phyloP scores from a whole-genome alignment of 2,113 vertebrate genomes.

The Diphyllodes magnificus region DNA sequence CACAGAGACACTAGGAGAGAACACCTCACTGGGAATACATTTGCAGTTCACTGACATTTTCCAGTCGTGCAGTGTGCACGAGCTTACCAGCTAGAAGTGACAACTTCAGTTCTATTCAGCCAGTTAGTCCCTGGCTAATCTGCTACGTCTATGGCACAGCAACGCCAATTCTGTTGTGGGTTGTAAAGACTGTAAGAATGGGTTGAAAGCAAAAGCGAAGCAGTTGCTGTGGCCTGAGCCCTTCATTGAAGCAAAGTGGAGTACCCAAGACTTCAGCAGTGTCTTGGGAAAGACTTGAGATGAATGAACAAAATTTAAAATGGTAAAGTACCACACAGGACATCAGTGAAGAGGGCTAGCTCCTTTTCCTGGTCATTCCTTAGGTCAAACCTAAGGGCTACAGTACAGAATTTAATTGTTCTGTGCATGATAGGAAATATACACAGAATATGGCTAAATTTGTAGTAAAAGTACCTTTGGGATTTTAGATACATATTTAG shows the following conservation, averaged over 20 bases:
- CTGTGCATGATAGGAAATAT: neutral
- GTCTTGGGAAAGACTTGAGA: neutral
- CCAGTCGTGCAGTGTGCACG: fast-evolving
- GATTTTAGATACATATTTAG: neutral
- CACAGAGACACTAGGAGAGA: fast-evolving
- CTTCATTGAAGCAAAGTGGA: fast-evolving
- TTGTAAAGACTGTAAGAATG: neutral
- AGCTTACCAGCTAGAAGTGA: neutral
- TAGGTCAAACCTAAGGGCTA: neutral
- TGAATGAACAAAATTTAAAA: neutral
- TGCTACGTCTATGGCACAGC: too few species aligned
- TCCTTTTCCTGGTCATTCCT: neutral
- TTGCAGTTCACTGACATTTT: neutral
- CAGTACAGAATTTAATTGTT: neutral
- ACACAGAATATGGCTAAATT: neutral
- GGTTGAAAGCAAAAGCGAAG: neutral
- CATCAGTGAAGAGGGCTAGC: too few species aligned
- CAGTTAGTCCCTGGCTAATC: neutral
- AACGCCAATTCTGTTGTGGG: fast-evolving
- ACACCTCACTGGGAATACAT: fast-evolving
- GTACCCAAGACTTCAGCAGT: fast-evolving
- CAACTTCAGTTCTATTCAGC: neutral
- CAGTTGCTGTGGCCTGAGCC: neutral
- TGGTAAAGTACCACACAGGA: neutral
- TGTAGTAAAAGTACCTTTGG: neutral